A percentile compares a stretch with the other conserved stretches of the same genome.
phyloP scores from a whole-genome alignment of 2,888 invertebrate genomes.

The Tetragonisca angustula region DNA sequence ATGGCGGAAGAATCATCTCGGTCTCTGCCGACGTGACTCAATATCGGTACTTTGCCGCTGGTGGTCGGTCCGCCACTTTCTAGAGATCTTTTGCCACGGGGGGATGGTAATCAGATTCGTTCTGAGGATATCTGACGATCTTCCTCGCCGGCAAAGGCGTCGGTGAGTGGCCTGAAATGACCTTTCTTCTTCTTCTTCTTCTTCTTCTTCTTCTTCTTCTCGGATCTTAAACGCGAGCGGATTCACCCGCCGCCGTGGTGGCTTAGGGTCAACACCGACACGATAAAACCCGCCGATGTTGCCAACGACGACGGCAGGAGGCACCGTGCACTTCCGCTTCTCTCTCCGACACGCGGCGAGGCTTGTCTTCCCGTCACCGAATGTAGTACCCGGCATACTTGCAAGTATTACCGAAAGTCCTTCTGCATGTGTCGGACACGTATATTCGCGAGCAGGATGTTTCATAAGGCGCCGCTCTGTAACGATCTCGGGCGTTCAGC shows the following conservation, averaged over 20 bases:
- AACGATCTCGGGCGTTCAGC: conserved; percentile 45
- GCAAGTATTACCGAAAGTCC: conserved; percentile 33
- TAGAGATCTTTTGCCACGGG: conserved; percentile 45
- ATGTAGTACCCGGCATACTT: no score
- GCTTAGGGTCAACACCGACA: conserved; percentile 47
- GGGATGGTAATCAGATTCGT: conserved; percentile 54
- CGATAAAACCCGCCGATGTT: conserved; percentile 9
- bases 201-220: conserved; percentile 4
- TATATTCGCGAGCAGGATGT: conserved; percentile 56
- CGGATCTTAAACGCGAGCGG: conserved; percentile 44
- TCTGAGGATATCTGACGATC: conserved; percentile 53
- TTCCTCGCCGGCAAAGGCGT: conserved; percentile 50
- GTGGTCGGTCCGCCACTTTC: conserved; percentile 49
- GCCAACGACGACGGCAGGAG: conserved; percentile 13
- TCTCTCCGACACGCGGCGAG: conserved; percentile 11
- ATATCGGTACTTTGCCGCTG: conserved; percentile 42
- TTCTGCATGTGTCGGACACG: conserved; percentile 21
- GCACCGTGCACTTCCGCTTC: conserved; percentile 42
- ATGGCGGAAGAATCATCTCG: conserved; percentile 24
- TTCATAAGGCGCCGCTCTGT: conserved; percentile 54
- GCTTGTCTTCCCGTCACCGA: conserved; percentile 47
- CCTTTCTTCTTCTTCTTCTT: conserved; percentile 33
- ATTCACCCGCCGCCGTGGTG: conserved; percentile 20
- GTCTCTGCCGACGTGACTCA: conserved; percentile 43
- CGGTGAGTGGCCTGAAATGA: conserved; percentile 60